Conservation (phyloP, 1,140 invertebrate species). For the Papilio helenus region DNA sequence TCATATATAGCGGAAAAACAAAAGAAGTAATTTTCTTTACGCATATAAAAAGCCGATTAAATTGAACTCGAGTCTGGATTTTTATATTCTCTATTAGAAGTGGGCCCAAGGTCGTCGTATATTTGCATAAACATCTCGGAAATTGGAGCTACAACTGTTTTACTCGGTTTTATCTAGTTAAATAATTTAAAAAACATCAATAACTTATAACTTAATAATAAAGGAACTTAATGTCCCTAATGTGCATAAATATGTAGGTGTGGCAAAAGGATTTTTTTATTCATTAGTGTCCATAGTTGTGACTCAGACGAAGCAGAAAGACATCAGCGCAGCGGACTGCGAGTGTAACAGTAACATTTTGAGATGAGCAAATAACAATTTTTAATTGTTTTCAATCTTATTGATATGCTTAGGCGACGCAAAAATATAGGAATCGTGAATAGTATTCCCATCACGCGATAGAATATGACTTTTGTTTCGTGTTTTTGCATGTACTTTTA, state of each 20-base stretch:
- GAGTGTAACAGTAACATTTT: background rate
- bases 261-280: background rate
- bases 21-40: no score
- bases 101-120: background rate
- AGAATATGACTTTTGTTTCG: conserved; percentile 21
- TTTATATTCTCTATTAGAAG: background rate
- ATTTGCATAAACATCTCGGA: background rate
- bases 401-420: background rate
- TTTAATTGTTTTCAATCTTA: background rate
- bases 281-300: background rate
- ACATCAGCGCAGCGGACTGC: background rate
- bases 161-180: background rate
- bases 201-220: background rate
- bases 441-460: conserved; percentile 10
- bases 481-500: conserved; percentile 36
- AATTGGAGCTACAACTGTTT: background rate
- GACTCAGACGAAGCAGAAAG: background rate
- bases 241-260: background rate
- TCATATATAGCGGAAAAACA: no score
- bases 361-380: background rate
- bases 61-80: no score
- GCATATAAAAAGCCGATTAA: no score
- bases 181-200: background rate
- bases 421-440: conserved; percentile 12
- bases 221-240: background rate